A percentile compares a stretch with the other conserved stretches of the same genome.
These are phyloP conservation scores for Zaprionus lineosus DNA, from an alignment of 2,888 invertebrate genomes.

Conservation along the genomic window DNA sequence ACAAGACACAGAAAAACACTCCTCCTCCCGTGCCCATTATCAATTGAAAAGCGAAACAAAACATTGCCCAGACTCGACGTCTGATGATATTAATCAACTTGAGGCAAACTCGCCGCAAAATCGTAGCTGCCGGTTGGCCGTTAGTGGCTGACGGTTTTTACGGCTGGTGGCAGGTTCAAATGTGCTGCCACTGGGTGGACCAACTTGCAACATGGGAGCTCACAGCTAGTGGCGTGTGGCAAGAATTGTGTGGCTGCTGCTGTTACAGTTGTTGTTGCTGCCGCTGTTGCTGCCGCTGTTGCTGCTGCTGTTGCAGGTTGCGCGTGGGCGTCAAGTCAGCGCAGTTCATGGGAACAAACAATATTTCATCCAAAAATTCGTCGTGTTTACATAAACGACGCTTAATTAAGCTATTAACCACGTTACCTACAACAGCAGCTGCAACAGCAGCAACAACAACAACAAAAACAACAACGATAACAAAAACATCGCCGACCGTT, in stretches of 20 bases:
- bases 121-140: conserved; percentile 16
- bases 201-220: conserved; percentile 31
- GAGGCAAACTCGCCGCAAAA: conserved; percentile 31
- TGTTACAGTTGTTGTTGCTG: conserved; percentile 20
- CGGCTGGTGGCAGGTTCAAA: conserved; percentile 54
- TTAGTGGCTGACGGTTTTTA: conserved; percentile 8
- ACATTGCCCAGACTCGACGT: conserved; percentile 7
- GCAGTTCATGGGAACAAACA: conserved; percentile 60
- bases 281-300: conserved; percentile 3
- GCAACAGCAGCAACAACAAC: conserved; percentile 14
- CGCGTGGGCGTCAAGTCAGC: conserved; percentile 65
- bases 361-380: conserved; percentile 28
- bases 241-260: conserved; percentile 14
- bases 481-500: too few species aligned
- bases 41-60: conserved; percentile 13
- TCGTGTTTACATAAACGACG: conserved; percentile 52
- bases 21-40: conserved; percentile 29
- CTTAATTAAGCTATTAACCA: conserved; percentile 72
- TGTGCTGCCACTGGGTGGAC: conserved; percentile 45
- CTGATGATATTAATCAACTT: conserved; percentile 67
- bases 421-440: conserved; percentile 17
- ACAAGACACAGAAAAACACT: too few species aligned
- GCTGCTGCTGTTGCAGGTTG: conserved; percentile 21
- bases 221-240: conserved; percentile 57
- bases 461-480: conserved; percentile 3